Evolutionary conservation across 2,113 vertebrate species (phyloP).

Genomic region (Alectura lathami): DNA sequence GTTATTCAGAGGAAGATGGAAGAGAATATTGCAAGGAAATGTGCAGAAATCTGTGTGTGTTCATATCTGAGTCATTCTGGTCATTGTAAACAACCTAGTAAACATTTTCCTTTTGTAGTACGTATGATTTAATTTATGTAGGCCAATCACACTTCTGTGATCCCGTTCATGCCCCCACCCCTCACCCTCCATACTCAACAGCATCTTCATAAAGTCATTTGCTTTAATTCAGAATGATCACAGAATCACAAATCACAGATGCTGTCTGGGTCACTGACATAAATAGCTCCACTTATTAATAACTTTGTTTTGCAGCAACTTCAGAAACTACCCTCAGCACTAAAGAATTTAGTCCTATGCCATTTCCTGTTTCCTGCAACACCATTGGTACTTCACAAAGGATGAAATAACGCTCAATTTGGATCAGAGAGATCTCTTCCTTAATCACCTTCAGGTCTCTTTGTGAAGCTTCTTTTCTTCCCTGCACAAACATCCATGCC

Average conservation of each 20-base stretch:
- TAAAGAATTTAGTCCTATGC: background rate
- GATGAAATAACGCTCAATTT: background rate
- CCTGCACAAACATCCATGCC: background rate
- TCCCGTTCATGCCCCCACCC: too few relatives aligned
- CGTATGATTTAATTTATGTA: background rate
- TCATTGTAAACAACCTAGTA: background rate
- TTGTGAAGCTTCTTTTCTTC: background rate
- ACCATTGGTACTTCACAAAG: background rate
- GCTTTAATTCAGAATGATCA: background rate
- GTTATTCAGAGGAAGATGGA: background rate
- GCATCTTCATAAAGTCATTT: background rate
- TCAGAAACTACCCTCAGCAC: background rate
- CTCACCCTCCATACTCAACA: background rate
- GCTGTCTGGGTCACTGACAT: background rate
- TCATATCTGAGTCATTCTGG: background rate
- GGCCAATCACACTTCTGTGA: background rate
- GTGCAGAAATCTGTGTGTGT: background rate
- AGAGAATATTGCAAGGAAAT: background rate
- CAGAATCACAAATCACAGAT: background rate
- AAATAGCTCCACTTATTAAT: background rate
- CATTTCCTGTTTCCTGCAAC: background rate
- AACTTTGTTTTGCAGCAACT: background rate
- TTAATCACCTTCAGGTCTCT: background rate
- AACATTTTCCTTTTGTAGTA: background rate
- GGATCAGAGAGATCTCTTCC: background rate